Percentiles rank a stretch among this genome's conserved stretches.
Evolutionary conservation across 2,888 invertebrate genomes (phyloP).

Genomic region (Beris morrisii): DNA sequence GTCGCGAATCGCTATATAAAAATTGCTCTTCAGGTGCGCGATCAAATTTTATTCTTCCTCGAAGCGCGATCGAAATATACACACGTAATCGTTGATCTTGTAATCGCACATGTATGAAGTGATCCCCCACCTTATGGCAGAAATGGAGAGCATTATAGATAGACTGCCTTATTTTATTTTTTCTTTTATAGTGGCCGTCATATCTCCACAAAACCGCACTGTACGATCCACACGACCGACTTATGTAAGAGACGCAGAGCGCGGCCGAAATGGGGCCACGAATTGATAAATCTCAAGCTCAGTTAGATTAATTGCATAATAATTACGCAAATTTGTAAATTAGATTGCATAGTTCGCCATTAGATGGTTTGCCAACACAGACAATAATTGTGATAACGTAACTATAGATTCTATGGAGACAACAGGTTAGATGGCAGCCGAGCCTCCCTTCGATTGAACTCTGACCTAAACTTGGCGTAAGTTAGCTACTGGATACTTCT

Average conservation of each 20-base stretch:
- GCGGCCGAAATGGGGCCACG: constrained; percentile 33
- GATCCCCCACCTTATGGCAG: constrained; percentile 13
- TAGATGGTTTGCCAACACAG: too few species aligned
- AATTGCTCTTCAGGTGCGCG: too few species aligned
- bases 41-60: too few species aligned
- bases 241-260: constrained; percentile 31
- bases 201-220: neutral
- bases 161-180: neutral
- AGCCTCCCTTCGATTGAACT: too few species aligned
- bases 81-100: constrained; percentile 30
- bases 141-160: neutral
- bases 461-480: too few species aligned
- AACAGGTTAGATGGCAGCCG: too few species aligned
- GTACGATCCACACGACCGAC: constrained; percentile 3
- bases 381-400: too few species aligned
- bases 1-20: too few species aligned
- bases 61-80: too few species aligned
- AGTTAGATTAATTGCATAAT: constrained; percentile 38
- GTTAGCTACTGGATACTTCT: too few species aligned
- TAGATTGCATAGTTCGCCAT: constrained; percentile 28
- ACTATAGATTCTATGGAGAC: too few species aligned
- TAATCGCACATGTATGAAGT: constrained; percentile 22
- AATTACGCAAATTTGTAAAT: constrained; percentile 37
- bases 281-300: constrained; percentile 35
- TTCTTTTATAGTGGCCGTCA: constrained; percentile 6